A percentile compares a stretch with the other conserved stretches of the same genome.
Evolutionary conservation across 1,140 invertebrate species (phyloP).

Genomic region (Goniozus legneri): DNA sequence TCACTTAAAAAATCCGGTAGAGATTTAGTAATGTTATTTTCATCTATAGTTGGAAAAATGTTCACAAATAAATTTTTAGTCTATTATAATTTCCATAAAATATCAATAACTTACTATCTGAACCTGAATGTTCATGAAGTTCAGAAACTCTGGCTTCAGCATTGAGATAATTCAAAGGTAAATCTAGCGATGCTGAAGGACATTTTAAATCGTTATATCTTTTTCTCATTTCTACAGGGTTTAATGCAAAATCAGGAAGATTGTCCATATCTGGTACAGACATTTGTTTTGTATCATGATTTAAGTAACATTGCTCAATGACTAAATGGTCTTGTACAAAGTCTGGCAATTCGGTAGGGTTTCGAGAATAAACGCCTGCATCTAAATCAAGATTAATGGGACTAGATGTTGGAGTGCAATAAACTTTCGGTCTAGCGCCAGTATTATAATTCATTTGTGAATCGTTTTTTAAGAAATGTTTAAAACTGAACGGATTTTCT

Average conservation of each 20-base stretch:
- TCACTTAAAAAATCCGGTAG: constrained; percentile 72
- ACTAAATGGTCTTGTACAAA: constrained; percentile 63
- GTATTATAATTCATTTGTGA: constrained; percentile 46
- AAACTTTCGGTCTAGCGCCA: constrained; percentile 60
- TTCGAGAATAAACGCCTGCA: constrained; percentile 40
- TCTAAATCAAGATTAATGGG: constrained; percentile 25
- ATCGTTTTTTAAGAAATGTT: constrained; percentile 68
- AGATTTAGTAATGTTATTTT: constrained; percentile 58
- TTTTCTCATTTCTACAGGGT: constrained; percentile 35
- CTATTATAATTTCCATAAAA: not conserved
- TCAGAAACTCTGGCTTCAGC: not conserved
- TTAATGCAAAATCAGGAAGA: constrained; percentile 53
- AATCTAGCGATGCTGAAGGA: no score
- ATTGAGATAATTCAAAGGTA: constrained; percentile 28
- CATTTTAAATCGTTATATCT: constrained; percentile 31
- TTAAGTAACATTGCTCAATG: constrained; percentile 56
- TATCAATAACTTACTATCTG: no score
- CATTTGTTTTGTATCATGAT: constrained; percentile 31
- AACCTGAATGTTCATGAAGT: constrained; percentile 32
- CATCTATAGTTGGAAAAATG: constrained; percentile 18
- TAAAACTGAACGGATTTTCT: constrained; percentile 76
- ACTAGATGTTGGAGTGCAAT: constrained; percentile 34
- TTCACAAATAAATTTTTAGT: not conserved
- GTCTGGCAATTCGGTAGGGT: constrained; percentile 57
- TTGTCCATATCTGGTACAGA: constrained; percentile 46